These are phyloP conservation scores for Chrysina gloriosa DNA, from an alignment of 2,888 invertebrate genomes.

Conservation along the genomic window DNA sequence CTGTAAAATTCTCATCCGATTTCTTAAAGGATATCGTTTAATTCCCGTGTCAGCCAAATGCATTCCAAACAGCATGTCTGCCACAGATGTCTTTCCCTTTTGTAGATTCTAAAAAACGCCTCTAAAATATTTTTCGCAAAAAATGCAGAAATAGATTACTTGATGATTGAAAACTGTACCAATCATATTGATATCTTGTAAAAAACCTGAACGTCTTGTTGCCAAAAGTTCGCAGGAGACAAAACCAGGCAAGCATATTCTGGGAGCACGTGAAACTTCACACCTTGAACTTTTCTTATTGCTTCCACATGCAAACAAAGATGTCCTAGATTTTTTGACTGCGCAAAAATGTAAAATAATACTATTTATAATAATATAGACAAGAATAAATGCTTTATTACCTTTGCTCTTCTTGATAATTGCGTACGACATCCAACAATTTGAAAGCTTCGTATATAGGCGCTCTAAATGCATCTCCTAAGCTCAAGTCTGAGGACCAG, in stretches of 20 bases:
- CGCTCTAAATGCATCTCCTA: constrained; percentile 92
- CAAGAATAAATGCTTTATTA: constrained; percentile 58
- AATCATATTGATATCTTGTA: constrained; percentile 82
- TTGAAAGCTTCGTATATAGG: constrained; percentile 92
- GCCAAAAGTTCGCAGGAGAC: constrained; percentile 96
- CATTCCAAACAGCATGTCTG: constrained; percentile 94
- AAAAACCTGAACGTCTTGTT: constrained; percentile 83
- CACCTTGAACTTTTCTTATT: constrained; percentile 72
- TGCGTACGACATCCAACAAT: constrained; percentile 85
- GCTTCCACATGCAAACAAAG: constrained; percentile 88
- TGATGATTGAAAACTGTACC: constrained; percentile 87
- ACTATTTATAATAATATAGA: neutral
- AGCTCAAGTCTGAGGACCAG: constrained; percentile 83
- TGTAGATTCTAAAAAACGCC: constrained; percentile 75
- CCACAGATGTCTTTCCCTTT: constrained; percentile 84
- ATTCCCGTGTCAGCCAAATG: constrained; percentile 91
- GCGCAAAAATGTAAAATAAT: constrained; percentile 45
- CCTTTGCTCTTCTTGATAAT: constrained; percentile 81
- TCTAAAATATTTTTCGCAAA: neutral
- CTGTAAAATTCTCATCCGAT: constrained; percentile 86
- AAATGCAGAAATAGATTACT: constrained; percentile 66
- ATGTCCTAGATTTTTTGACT: constrained; percentile 81
- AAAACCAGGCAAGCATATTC: constrained; percentile 92
- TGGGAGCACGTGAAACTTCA: constrained; percentile 76
- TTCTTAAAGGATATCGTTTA: constrained; percentile 86